Conservation (phyloP, 1,140 invertebrate genomes). For the Oncopodura yosiiana region DNA sequence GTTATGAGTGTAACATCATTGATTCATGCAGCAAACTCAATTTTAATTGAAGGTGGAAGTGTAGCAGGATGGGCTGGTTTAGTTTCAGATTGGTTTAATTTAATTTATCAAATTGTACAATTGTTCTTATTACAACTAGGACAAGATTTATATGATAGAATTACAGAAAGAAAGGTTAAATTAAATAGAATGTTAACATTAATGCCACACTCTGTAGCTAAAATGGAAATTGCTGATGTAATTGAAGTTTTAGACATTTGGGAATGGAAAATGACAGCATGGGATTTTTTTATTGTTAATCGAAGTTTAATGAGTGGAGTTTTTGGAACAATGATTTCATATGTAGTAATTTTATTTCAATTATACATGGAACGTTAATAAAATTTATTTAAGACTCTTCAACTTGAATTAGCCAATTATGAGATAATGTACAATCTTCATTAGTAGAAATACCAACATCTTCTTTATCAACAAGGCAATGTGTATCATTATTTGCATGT, state of each 20-base stretch:
- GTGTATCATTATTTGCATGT: too few relatives aligned
- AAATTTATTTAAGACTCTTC: neutral
- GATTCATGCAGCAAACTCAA: slow-evolving; percentile 22
- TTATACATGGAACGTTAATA: slow-evolving; percentile 7
- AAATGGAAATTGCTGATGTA: slow-evolving; percentile 16
- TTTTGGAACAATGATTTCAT: slow-evolving; percentile 8
- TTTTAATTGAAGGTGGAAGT: slow-evolving; percentile 9
- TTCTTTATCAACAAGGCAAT: too few relatives aligned
- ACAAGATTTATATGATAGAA: slow-evolving; percentile 16
- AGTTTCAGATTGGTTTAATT: slow-evolving; percentile 18
- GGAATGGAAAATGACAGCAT: slow-evolving; percentile 28
- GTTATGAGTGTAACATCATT: slow-evolving; percentile 15
- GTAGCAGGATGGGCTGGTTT: slow-evolving; percentile 15
- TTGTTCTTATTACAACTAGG: slow-evolving; percentile 17
- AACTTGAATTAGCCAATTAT: neutral
- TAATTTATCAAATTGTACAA: slow-evolving; percentile 18
- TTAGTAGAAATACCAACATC: too few relatives aligned
- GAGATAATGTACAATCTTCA: too few relatives aligned
- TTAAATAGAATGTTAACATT: slow-evolving; percentile 17
- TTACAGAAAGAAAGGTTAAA: slow-evolving; percentile 17
- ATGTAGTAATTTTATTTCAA: slow-evolving; percentile 25
- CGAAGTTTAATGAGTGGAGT: slow-evolving; percentile 21
- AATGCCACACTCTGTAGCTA: slow-evolving; percentile 12
- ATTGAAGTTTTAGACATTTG: slow-evolving; percentile 13
- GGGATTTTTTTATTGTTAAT: slow-evolving; percentile 24